Evolutionary conservation across 2,113 vertebrate species (phyloP), one percentile per base, ranked within the genome.

Genomic region (Eira barbara): DNA sequence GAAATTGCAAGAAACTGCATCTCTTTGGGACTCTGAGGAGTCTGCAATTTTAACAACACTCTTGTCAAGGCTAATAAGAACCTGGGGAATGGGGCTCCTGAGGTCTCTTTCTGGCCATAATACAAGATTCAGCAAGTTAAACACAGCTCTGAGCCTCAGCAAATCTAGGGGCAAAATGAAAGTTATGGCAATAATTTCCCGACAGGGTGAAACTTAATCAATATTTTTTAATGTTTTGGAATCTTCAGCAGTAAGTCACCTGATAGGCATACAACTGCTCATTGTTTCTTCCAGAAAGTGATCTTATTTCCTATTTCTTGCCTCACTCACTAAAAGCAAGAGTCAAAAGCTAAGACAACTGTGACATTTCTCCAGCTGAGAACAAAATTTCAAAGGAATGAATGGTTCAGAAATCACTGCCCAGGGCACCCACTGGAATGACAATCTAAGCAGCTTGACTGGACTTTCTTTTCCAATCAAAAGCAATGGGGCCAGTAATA

Each of bases 171-270:
- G 45, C 27, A 93, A 95, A 96, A 87, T 49, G 45, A 90, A 91
- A 82, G 67, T n/a, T 85, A 61, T 11, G 45, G 55, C 76, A 93
- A 63, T 80, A n/a, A 91, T 92, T 96, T 79, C 65, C 91, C 89
- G 89, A 94, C 87, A 97, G 96, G 96, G 61, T 96, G 97, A 96
- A 78, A 67, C 69, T 97, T 94, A 92, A 97, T 98, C 97, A 89
- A 97, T 98, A 96, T 95, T 96, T 98, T 94, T 96, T 94, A 97
- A 93, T 93, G 96, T 93, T 97, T 84, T 96, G 39, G 80, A 91
- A 47, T 95, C 73, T 91, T 65, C 14, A 61, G 57, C 57, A 47
- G 27, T 27, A 74, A 86, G 84, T 84, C 34, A 29, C 59, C 85
- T 87, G 63, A 85, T 39, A 74, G 29, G 79, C 90, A 81, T 25